Evolutionary conservation across 2,113 vertebrate species (phyloP).

Genomic region (Amazona vittata): DNA sequence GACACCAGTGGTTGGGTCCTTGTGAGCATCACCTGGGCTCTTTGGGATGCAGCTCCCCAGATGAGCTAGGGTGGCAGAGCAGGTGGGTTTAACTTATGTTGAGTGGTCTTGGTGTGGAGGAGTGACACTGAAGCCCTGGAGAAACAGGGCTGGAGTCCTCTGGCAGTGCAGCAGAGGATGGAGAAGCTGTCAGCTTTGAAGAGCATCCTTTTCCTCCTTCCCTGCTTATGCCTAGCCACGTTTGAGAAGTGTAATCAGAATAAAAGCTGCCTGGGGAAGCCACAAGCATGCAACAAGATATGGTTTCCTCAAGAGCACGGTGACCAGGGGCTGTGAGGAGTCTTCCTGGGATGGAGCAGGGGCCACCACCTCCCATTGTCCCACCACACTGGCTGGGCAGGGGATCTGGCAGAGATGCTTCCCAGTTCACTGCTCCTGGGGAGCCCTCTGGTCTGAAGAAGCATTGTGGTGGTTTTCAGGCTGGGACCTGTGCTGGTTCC

Average conservation of each 20-base stretch:
- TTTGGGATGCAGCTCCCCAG: background rate
- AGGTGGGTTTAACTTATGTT: background rate
- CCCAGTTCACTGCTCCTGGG: background rate
- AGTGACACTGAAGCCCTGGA: background rate
- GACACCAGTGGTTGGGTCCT: fast-evolving
- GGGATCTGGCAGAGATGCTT: background rate
- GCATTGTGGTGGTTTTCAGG: background rate
- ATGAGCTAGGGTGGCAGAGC: background rate
- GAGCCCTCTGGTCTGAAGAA: background rate
- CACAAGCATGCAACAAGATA: background rate
- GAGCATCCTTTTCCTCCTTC: background rate
- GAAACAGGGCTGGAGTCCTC: background rate
- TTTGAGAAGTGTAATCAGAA: background rate
- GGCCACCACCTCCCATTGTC: background rate
- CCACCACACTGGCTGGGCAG: background rate
- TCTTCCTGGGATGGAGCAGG: background rate
- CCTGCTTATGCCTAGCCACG: background rate
- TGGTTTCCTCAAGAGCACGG: background rate
- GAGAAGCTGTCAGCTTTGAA: background rate
- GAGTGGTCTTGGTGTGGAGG: background rate
- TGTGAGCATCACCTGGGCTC: background rate
- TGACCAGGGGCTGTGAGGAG: background rate
- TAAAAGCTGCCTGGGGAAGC: background rate
- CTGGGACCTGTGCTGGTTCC: background rate
- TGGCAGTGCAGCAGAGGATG: fast-evolving